Percentiles rank a stretch among this genome's conserved stretches.
Conservation (phyloP, 2,888 invertebrate genomes). For the Tineola bisselliella region DNA sequence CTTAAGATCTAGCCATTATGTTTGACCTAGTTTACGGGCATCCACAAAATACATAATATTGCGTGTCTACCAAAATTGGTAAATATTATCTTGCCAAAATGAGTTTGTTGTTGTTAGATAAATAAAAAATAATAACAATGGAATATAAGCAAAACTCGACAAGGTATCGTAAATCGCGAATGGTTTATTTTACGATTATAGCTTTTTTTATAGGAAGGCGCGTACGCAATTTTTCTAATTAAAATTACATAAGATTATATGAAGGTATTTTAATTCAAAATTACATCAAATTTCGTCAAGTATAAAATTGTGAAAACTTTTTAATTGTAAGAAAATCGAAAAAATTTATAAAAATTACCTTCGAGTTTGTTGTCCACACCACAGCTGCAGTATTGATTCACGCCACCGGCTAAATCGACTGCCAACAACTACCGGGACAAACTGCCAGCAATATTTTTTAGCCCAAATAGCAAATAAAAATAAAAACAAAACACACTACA, state of each 20-base stretch:
- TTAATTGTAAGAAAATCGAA: background rate
- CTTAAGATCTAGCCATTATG: background rate
- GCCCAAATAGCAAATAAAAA: slow-evolving; percentile 50
- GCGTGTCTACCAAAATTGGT: background rate
- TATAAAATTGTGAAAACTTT: no score
- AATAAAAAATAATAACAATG: background rate
- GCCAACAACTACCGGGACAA: slow-evolving; percentile 33
- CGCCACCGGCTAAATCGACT: slow-evolving; percentile 44
- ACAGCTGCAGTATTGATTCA: slow-evolving; percentile 50
- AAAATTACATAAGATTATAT: background rate
- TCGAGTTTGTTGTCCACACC: slow-evolving; percentile 50
- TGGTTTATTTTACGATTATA: background rate
- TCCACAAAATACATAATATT: background rate
- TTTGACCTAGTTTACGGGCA: slow-evolving; percentile 1
- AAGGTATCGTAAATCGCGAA: background rate
- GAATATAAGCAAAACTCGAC: background rate
- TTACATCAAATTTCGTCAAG: no score
- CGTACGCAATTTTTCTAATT: slow-evolving; percentile 1
- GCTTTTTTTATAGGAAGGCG: background rate
- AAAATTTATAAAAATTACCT: background rate
- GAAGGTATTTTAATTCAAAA: no score
- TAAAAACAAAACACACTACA: slow-evolving; percentile 55
- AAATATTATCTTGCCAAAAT: background rate
- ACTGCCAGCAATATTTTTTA: slow-evolving; percentile 24
- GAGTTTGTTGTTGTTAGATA: background rate